Conservation (phyloP, 1,140 invertebrate species). For the Melipona quadrifasciata region DNA sequence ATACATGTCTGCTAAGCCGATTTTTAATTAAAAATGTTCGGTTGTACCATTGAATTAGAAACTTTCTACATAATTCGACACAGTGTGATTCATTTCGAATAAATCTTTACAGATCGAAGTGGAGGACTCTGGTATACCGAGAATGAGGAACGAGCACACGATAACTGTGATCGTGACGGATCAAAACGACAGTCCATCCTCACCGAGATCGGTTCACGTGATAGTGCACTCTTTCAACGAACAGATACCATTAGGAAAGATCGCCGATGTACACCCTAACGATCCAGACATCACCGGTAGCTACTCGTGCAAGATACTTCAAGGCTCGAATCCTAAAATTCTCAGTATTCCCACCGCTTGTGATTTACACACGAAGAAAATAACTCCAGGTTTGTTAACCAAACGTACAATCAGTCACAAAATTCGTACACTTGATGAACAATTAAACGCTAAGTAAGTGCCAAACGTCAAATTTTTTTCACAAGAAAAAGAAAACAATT, state of each 20-base stretch:
- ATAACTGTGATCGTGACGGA: conserved; percentile 91
- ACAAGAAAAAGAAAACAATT: too few species aligned
- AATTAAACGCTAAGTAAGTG: too few species aligned
- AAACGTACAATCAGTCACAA: too few species aligned
- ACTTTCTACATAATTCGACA: too few species aligned
- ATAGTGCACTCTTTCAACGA: conserved; percentile 91
- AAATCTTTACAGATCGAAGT: conserved; percentile 87
- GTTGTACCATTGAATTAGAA: too few species aligned
- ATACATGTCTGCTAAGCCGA: too few species aligned
- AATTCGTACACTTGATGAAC: too few species aligned
- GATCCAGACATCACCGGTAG: conserved; percentile 94
- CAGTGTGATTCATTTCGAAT: background rate
- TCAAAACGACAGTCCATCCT: conserved; percentile 95
- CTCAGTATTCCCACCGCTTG: conserved; percentile 90
- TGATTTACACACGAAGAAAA: conserved; percentile 88
- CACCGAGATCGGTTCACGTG: conserved; percentile 90
- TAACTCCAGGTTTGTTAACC: conserved; percentile 82
- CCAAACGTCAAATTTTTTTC: too few species aligned
- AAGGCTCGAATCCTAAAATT: conserved; percentile 83
- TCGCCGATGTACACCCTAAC: conserved; percentile 95
- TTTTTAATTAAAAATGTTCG: too few species aligned
- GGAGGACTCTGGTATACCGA: conserved; percentile 93
- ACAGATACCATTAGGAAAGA: conserved; percentile 87
- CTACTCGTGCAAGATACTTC: conserved; percentile 92
- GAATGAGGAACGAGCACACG: conserved; percentile 89